phyloP scores from a whole-genome alignment of 2,888 invertebrate genomes.

The Agrochola circellaris region DNA sequence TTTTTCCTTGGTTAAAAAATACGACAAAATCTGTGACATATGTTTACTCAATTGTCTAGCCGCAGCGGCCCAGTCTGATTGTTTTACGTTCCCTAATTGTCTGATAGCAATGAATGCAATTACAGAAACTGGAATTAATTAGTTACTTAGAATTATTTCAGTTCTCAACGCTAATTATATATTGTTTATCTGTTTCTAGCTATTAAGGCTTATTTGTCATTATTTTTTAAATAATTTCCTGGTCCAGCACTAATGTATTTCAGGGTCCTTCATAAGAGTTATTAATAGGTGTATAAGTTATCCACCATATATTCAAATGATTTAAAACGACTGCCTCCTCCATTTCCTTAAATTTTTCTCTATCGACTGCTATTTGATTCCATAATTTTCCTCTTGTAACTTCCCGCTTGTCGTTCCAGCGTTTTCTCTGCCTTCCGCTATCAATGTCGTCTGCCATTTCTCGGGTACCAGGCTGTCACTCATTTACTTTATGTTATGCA shows the following conservation, averaged over 20 bases:
- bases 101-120: slow-evolving; percentile 34
- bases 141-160: slow-evolving; percentile 10
- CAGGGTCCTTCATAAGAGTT: neutral
- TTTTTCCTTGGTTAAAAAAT: no score
- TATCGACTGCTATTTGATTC: neutral
- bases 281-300: neutral
- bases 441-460: neutral
- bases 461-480: neutral
- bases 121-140: slow-evolving; percentile 21
- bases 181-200: slow-evolving; percentile 16
- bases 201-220: neutral
- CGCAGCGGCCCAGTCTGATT: neutral
- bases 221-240: neutral
- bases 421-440: neutral
- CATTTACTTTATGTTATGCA: neutral
- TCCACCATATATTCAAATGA: neutral
- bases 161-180: slow-evolving; percentile 1
- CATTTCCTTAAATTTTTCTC: neutral
- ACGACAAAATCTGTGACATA: neutral
- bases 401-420: neutral
- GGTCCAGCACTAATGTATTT: neutral
- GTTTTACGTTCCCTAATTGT: slow-evolving; percentile 2
- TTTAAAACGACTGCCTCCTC: neutral
- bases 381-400: neutral
- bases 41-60: neutral